Evolutionary conservation across 2,888 invertebrate species (phyloP).

Genomic region (Drosophila borborema): DNA sequence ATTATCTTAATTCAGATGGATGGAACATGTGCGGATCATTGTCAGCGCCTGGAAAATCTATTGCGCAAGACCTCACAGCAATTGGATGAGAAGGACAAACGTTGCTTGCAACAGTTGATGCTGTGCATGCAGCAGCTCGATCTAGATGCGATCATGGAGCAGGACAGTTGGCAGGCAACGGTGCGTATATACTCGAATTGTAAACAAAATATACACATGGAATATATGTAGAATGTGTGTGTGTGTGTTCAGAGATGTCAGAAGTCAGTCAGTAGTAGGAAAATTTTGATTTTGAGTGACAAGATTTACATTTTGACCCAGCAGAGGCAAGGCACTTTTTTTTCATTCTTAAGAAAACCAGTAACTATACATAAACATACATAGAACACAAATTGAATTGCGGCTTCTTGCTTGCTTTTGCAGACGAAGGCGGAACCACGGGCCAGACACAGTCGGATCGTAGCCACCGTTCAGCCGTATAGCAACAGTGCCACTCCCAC

Average conservation of each 20-base stretch:
- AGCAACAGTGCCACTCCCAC: slow-evolving; percentile 79
- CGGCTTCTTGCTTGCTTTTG: slow-evolving; percentile 40
- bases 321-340: slow-evolving; percentile 15
- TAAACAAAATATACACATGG: background rate
- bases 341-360: slow-evolving; percentile 18
- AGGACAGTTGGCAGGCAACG: slow-evolving; percentile 63
- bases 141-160: slow-evolving; percentile 84
- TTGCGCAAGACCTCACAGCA: slow-evolving; percentile 50
- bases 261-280: slow-evolving; percentile 33
- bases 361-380: background rate
- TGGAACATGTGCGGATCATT: slow-evolving; percentile 64
- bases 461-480: slow-evolving; percentile 89
- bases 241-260: background rate
- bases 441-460: slow-evolving; percentile 85
- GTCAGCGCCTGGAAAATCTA: slow-evolving; percentile 60
- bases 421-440: slow-evolving; percentile 65
- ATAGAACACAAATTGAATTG: slow-evolving; percentile 47
- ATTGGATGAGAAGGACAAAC: slow-evolving; percentile 86
- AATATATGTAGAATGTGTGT: background rate
- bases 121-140: slow-evolving; percentile 88
- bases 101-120: slow-evolving; percentile 88
- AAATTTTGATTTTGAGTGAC: slow-evolving; percentile 17
- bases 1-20: slow-evolving; percentile 50
- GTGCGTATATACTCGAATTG: slow-evolving; percentile 16
- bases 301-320: slow-evolving; percentile 21